A percentile compares a stretch with the other conserved stretches of the same genome.
Conservation (phyloP, 1,140 invertebrate genomes). For the Listronotus bonariensis region DNA sequence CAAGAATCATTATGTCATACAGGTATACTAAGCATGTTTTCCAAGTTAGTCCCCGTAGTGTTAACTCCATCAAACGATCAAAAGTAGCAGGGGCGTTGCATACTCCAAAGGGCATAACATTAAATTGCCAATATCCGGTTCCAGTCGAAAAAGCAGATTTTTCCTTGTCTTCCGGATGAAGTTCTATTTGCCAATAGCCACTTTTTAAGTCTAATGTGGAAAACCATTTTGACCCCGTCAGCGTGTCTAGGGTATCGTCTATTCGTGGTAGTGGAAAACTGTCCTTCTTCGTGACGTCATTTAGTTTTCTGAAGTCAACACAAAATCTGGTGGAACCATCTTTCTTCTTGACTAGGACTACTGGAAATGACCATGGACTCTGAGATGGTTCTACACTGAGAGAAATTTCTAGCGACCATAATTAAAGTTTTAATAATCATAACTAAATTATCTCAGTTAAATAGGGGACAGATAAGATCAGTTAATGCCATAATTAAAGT, state of each 20-base stretch:
- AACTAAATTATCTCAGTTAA: too few relatives aligned
- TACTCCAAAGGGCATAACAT: conserved; percentile 55
- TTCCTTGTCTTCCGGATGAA: conserved; percentile 36
- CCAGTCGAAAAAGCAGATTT: conserved; percentile 43
- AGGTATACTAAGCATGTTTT: conserved; percentile 52
- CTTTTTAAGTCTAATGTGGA: conserved; percentile 38
- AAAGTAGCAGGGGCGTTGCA: conserved; percentile 39
- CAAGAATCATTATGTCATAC: conserved; percentile 56
- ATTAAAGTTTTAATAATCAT: too few relatives aligned
- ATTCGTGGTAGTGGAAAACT: conserved; percentile 44
- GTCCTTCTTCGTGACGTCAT: conserved; percentile 43
- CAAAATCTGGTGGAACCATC: too few relatives aligned
- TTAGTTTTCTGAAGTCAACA: conserved; percentile 43
- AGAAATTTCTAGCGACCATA: too few relatives aligned
- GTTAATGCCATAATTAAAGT: too few relatives aligned
- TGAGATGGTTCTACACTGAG: too few relatives aligned
- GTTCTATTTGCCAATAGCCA: conserved; percentile 39
- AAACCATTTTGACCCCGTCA: conserved; percentile 34
- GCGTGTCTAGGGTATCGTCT: conserved; percentile 42
- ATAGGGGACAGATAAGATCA: too few relatives aligned
- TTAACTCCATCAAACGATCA: conserved; percentile 40
- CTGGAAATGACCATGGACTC: too few relatives aligned
- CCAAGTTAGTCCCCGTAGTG: conserved; percentile 29
- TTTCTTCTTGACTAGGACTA: too few relatives aligned
- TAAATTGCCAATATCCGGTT: conserved; percentile 46